Conservation (phyloP, 2,113 vertebrate genomes). For the Oncorhynchus gorbuscha region DNA sequence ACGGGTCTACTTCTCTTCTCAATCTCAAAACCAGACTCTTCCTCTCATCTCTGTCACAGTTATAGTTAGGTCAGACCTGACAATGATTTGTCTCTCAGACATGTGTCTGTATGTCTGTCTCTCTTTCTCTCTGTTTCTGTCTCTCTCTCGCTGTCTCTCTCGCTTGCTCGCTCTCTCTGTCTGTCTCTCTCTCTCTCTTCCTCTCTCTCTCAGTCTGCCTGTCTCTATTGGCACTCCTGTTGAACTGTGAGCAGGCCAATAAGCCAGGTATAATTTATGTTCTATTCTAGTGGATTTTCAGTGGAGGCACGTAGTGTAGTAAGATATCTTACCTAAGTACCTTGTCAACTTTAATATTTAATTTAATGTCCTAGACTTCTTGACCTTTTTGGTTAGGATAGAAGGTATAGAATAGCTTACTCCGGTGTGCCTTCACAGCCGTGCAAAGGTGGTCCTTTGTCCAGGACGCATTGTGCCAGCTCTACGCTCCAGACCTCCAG, state of each 20-base stretch:
- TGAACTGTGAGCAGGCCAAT: not conserved
- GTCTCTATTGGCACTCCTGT: constrained; percentile 1
- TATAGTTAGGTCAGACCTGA: constrained; percentile 48
- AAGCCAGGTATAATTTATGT: no score
- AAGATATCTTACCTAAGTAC: no score
- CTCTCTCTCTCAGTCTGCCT: not conserved
- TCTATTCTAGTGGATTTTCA: no score
- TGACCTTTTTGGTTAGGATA: no score
- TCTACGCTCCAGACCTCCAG: no score
- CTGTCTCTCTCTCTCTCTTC: not conserved
- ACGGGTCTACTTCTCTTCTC: constrained; percentile 52
- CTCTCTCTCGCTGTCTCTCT: constrained; percentile 17
- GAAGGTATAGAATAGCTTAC: no score
- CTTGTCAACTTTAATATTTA: not conserved
- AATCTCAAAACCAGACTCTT: constrained; percentile 65
- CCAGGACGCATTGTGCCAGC: no score
- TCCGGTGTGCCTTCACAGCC: no score
- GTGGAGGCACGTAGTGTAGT: no score
- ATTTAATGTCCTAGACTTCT: not conserved
- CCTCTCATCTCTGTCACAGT: constrained; percentile 34
- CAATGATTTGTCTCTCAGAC: constrained; percentile 29
- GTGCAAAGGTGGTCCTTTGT: no score
- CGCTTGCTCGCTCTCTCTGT: constrained; percentile 5
- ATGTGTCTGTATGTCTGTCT: constrained; percentile 14
- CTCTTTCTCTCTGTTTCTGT: constrained; percentile 33